Percentiles rank a stretch among this genome's conserved stretches.
phyloP scores from a whole-genome alignment of 2,113 vertebrate genomes.

The Puntigrus tetrazona region DNA sequence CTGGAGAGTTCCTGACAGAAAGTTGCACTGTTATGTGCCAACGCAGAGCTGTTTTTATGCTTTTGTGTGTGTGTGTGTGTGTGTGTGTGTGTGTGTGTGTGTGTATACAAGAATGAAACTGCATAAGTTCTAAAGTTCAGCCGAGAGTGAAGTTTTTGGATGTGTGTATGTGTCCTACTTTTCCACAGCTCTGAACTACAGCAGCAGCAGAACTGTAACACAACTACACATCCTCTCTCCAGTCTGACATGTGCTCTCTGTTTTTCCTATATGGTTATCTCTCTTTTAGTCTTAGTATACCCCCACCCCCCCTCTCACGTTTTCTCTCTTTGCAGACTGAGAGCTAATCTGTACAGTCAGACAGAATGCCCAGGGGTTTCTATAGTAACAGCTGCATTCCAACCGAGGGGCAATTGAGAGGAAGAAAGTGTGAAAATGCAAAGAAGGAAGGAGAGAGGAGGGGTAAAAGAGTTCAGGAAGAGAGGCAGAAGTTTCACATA shows the following conservation, averaged over 20 bases:
- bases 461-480: not conserved
- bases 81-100: constrained; percentile 27
- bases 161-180: constrained; percentile 20
- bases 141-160: not conserved
- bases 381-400: constrained; percentile 45
- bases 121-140: not conserved
- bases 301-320: not conserved
- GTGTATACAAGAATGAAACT: not conserved
- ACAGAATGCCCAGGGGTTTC: constrained; percentile 35
- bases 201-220: constrained; percentile 14
- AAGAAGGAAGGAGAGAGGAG: not conserved
- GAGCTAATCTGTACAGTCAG: constrained; percentile 44
- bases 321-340: constrained; percentile 34
- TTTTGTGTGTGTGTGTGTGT: not conserved
- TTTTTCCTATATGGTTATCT: not conserved
- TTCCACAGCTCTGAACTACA: constrained; percentile 20
- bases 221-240: constrained; percentile 54
- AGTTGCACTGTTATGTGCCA: constrained; percentile 67
- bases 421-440: constrained; percentile 23
- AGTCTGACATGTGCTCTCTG: constrained; percentile 10
- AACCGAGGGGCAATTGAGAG: constrained; percentile 22
- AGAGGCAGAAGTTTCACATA: not conserved
- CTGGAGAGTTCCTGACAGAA: constrained; percentile 41
- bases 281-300: not conserved
- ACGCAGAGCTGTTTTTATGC: not conserved